phyloP scores from a whole-genome alignment of 2,797 vertebrate species.

The Chelmon rostratus region DNA sequence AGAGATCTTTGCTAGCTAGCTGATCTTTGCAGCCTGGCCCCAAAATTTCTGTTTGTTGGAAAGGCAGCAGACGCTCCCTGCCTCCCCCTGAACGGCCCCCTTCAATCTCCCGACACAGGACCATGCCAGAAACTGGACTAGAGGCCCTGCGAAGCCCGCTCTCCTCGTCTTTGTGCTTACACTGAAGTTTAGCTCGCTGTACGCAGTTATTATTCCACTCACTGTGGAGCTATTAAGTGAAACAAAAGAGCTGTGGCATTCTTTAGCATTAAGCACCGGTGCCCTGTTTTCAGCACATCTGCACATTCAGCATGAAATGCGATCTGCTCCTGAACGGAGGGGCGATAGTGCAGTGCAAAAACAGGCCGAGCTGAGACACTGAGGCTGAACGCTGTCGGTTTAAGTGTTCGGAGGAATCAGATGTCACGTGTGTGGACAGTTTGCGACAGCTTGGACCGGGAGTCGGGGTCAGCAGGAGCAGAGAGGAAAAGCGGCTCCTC shows the following conservation, averaged over 20 bases:
- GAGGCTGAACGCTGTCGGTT: conserved; percentile 36
- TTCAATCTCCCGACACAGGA: conserved; percentile 61
- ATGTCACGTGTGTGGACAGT: conserved; percentile 41
- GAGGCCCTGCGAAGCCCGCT: conserved; percentile 45
- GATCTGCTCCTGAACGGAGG: conserved; percentile 56
- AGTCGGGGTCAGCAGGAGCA: conserved; percentile 43
- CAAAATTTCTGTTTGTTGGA: conserved; percentile 61
- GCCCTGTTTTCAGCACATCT: conserved; percentile 56
- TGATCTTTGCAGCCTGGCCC: conserved; percentile 47
- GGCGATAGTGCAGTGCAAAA: conserved; percentile 39
- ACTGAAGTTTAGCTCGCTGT: conserved; percentile 29
- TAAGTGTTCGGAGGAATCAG: conserved; percentile 48
- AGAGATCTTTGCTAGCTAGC: conserved; percentile 32
- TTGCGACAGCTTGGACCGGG: conserved; percentile 42
- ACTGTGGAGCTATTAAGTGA: conserved; percentile 56
- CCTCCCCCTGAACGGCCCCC: conserved; percentile 67
- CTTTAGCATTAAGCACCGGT: conserved; percentile 52
- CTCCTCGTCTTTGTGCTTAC: conserved; percentile 43
- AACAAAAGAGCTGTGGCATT: conserved; percentile 63
- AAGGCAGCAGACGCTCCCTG: conserved; percentile 59
- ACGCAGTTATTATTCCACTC: conserved; percentile 54
- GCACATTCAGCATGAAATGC: conserved; percentile 74
- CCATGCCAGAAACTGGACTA: conserved; percentile 66
- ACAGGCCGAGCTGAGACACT: conserved; percentile 13
- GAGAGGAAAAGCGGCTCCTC: conserved; percentile 21